Conservation (phyloP, 30 jellyfish, hydroid and myxozoan genomes). For the Catostylus mosaicus region DNA sequence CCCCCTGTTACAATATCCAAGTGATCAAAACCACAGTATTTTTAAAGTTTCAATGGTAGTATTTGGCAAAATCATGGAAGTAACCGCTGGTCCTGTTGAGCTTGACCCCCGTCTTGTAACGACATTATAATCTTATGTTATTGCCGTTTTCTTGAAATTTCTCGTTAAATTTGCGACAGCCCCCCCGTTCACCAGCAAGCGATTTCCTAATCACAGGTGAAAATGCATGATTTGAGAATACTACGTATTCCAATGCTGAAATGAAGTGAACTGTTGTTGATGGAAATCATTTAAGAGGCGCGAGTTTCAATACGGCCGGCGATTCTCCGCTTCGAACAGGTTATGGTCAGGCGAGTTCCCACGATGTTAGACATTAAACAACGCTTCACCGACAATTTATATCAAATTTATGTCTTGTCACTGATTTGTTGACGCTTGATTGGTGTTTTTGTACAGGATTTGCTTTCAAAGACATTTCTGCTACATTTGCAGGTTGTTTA, state of each 20-base stretch:
- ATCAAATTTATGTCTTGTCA: neutral
- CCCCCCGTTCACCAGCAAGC: conserved; percentile 40
- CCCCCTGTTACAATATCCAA: no score
- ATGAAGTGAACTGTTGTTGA: neutral
- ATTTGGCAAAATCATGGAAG: no score
- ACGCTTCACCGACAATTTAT: neutral
- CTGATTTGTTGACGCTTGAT: neutral
- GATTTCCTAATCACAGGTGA: conserved; percentile 45
- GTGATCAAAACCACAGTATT: no score
- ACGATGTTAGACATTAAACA: no score
- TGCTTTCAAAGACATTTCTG: neutral
- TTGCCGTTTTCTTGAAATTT: neutral
- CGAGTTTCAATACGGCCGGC: no score
- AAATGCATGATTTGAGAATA: conserved; percentile 8
- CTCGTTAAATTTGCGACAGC: conserved; percentile 1
- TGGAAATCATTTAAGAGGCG: no score
- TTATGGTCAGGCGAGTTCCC: no score
- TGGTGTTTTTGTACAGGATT: neutral
- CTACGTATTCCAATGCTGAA: neutral
- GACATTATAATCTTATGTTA: conserved; percentile 6
- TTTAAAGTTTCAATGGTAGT: no score
- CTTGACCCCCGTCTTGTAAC: conserved; percentile 20
- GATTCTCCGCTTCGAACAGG: no score
- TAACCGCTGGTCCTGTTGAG: no score
- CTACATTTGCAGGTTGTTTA: neutral